Evolutionary conservation across 2,888 invertebrate species (phyloP), one percentile per base, ranked within the genome.

Genomic region (Bombylius major): DNA sequence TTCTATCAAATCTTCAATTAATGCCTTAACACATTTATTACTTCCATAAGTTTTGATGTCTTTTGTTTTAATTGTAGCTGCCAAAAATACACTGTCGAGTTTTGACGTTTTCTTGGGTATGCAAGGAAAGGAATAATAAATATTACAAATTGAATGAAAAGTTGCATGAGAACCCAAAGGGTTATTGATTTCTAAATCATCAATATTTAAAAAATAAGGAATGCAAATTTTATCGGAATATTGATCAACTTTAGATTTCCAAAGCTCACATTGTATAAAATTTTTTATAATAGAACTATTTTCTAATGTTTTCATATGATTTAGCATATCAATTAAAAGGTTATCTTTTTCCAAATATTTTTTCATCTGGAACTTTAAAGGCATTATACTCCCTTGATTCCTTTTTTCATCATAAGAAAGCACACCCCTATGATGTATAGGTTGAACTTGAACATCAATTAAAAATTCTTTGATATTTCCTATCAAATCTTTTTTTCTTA

Each of bases 81-180:
- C 51, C 34, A 52, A 47, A 56, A 56, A 51, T 51, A 56, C 31
- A 47, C 47, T 51, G 46, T 46, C 12, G 6, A 55, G 47, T 32
- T 51, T 55, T 42, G 55, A 55, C 47, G 39, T 36, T 44, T 56
- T 48, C 34, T 48, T 51, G 13, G 56, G 56, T 23, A 56, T 49
- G 36, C 53, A 53, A 33, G 56, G 56, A 53, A 52, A 56, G 3
- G 56, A 50, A 46, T 56, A 56, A 49, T 56, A 56, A 49, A 53
- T 53, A 33, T 53, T 53, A 14, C 56, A 53, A 33, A 56, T 46
- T 14, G 53, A 42, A 11, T 42, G 39, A 42, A 11, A 11, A 4
- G 7, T 11, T 4, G 39, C 39, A 42, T 42, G 39, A 8, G 39
- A 11, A 42, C 39, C 6, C 4, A 42, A 11, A 11, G 39, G 11